These are phyloP conservation scores for Catocala nupta DNA, from an alignment of 2,888 invertebrate species.

Conservation along the genomic window DNA sequence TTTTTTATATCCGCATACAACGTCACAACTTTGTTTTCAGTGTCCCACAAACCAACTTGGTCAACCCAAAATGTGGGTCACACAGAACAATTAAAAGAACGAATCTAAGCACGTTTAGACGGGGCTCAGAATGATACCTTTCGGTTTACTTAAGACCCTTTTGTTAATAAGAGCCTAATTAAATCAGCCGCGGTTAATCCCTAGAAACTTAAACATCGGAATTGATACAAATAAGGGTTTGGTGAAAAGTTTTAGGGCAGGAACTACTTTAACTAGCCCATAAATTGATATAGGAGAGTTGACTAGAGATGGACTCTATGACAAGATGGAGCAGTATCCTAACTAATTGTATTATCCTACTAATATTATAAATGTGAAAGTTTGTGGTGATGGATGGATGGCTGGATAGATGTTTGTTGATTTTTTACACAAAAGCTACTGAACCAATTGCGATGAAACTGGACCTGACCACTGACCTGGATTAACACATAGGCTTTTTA, in stretches of 20 bases:
- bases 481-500: too few relatives aligned
- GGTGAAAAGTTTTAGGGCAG: conserved; percentile 2
- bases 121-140: conserved; percentile 25
- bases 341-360: too few relatives aligned
- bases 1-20: too few relatives aligned
- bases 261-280: conserved; percentile 8
- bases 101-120: conserved; percentile 42
- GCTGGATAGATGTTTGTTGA: too few relatives aligned
- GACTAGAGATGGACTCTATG: background rate
- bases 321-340: background rate
- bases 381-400: too few relatives aligned
- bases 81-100: conserved; percentile 17
- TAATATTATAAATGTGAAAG: too few relatives aligned
- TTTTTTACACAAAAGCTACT: too few relatives aligned
- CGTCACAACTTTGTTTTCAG: background rate
- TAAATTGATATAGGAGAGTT: conserved; percentile 11
- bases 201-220: conserved; percentile 36
- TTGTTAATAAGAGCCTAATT: conserved; percentile 45
- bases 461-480: too few relatives aligned
- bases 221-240: conserved; percentile 29
- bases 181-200: conserved; percentile 36
- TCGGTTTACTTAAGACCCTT: conserved; percentile 21
- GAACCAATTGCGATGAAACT: too few relatives aligned
- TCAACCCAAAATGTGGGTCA: conserved; percentile 1
- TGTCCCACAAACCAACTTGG: background rate